These are phyloP conservation scores for Nomada lathburiana DNA, from an alignment of 2,888 invertebrate genomes.

Conservation along the genomic window DNA sequence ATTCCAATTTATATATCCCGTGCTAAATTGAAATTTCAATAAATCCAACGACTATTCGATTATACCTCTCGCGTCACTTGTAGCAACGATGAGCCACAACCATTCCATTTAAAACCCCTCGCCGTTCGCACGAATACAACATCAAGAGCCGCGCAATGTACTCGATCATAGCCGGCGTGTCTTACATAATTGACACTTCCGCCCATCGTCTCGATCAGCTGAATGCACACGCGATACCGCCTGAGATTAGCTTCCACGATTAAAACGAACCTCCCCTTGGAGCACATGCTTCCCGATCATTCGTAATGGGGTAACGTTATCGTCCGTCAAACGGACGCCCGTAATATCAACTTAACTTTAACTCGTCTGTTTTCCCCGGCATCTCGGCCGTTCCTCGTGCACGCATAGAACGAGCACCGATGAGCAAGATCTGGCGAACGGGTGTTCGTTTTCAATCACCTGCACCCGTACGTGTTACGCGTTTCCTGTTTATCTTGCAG, in stretches of 20 bases:
- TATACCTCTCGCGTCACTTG: too few species aligned
- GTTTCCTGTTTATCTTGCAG: conserved; percentile 18
- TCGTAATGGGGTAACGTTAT: not conserved
- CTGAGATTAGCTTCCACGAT: too few species aligned
- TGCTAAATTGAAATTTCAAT: too few species aligned
- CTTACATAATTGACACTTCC: conserved; percentile 2
- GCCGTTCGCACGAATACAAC: not conserved
- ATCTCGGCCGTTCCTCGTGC: not conserved
- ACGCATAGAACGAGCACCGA: conserved; percentile 1
- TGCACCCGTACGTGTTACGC: conserved; percentile 40
- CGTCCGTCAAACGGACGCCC: not conserved
- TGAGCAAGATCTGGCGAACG: not conserved
- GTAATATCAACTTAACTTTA: not conserved
- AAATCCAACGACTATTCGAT: too few species aligned
- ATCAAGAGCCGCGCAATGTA: too few species aligned
- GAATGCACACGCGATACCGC: not conserved
- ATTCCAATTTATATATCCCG: too few species aligned
- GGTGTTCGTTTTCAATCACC: conserved; percentile 61
- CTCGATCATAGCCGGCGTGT: not conserved
- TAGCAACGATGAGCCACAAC: too few species aligned
- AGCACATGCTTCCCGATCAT: not conserved
- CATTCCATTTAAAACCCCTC: too few species aligned
- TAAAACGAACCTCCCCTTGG: not conserved
- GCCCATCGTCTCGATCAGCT: not conserved
- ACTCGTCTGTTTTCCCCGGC: not conserved